Evolutionary conservation across 2,888 invertebrate genomes (phyloP).

Genomic region (Serrognathus titanus): DNA sequence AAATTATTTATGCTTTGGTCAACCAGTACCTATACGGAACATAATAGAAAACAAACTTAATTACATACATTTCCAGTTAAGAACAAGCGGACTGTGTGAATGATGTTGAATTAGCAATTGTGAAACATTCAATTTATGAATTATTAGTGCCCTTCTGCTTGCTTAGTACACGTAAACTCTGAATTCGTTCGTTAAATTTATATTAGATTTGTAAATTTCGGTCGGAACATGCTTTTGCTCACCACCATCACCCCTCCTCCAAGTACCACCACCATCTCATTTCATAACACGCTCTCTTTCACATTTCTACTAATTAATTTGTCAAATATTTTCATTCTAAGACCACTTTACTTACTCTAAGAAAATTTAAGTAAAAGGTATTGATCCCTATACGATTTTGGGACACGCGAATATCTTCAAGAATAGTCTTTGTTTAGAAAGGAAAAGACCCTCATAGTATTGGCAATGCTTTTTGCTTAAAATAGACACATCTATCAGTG

Average conservation of each 20-base stretch:
- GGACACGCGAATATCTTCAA: no score
- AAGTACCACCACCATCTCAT: constrained; percentile 2
- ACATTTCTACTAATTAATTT: no score
- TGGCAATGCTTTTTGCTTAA: no score
- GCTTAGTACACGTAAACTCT: not conserved
- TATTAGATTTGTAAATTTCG: constrained; percentile 43
- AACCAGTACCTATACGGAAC: constrained; percentile 43
- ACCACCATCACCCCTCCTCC: no score
- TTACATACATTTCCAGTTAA: constrained; percentile 47
- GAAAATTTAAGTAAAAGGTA: no score
- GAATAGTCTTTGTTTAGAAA: no score
- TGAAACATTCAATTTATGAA: constrained; percentile 52
- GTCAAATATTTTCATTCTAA: no score
- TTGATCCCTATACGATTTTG: no score
- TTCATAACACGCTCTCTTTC: not conserved
- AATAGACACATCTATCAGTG: no score
- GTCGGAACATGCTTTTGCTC: constrained; percentile 1
- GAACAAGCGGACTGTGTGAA: constrained; percentile 45
- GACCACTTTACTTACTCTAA: no score
- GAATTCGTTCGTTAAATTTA: constrained; percentile 40
- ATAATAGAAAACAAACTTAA: constrained; percentile 53
- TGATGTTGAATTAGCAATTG: constrained; percentile 50
- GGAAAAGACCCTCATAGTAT: no score
- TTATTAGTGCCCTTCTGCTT: constrained; percentile 41
- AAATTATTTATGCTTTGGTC: constrained; percentile 47